phyloP scores from a whole-genome alignment of 37 sponge, comb jelly and placozoan species.

The Lycopodina hypogea region DNA sequence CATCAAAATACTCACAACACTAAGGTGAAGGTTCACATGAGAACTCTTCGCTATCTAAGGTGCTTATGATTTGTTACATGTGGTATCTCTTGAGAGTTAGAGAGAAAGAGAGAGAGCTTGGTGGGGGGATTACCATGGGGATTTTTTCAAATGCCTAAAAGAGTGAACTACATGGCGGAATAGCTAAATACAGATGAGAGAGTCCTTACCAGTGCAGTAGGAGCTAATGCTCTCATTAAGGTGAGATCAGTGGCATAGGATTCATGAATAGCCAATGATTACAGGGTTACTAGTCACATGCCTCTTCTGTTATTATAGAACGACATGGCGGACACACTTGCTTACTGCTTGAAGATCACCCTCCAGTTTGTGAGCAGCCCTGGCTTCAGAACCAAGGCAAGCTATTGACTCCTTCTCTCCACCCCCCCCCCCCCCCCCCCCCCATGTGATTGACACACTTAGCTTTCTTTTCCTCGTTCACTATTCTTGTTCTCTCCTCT shows the following conservation, averaged over 20 bases:
- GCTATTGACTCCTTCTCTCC: neutral
- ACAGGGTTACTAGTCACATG: neutral
- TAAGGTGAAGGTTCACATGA: no score
- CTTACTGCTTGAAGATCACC: constrained; percentile 78
- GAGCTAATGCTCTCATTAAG: no score
- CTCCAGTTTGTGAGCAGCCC: constrained; percentile 71
- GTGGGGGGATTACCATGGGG: no score
- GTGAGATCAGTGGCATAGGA: no score
- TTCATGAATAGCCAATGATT: no score
- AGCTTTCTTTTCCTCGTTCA: neutral
- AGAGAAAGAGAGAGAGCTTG: neutral
- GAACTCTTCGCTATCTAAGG: no score
- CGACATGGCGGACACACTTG: constrained; percentile 58
- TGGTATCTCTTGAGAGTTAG: neutral
- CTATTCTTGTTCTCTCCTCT: neutral
- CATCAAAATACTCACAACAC: no score
- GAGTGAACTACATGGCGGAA: no score
- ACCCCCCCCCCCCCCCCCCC: neutral
- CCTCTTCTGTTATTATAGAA: neutral
- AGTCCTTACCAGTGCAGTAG: no score
- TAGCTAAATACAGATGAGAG: no score
- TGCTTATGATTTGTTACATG: no score
- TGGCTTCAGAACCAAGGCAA: constrained; percentile 66
- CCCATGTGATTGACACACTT: neutral
- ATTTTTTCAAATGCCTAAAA: no score